Conservation (phyloP, 1,140 invertebrate genomes). For the Polyergus mexicanus region DNA sequence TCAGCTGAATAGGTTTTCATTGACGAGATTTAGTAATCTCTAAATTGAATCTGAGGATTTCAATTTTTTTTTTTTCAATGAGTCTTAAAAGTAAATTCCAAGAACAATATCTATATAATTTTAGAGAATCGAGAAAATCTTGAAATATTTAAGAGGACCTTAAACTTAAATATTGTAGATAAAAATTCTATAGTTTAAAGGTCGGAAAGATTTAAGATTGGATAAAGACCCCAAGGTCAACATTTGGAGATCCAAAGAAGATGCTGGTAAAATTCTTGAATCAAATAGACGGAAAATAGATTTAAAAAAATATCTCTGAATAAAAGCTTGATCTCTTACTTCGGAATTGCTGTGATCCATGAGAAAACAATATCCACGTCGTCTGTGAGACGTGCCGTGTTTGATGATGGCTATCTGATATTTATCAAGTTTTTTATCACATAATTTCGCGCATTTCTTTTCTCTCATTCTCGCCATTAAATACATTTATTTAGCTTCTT, state of each 20-base stretch:
- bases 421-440: constrained; percentile 45
- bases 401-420: background rate
- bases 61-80: background rate
- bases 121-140: constrained; percentile 21
- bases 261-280: constrained; percentile 3
- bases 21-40: constrained; percentile 32
- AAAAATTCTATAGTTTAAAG: constrained; percentile 18
- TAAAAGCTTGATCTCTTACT: constrained; percentile 9
- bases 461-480: background rate
- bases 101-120: constrained; percentile 42
- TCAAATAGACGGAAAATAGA: background rate
- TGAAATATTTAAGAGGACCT: background rate
- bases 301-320: constrained; percentile 43
- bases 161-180: constrained; percentile 10
- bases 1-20: background rate
- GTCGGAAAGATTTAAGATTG: constrained; percentile 2
- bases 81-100: background rate
- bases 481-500: constrained; percentile 24
- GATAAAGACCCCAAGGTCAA: background rate
- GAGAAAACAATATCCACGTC: constrained; percentile 25
- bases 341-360: constrained; percentile 35
- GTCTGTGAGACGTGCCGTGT: background rate
- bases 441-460: background rate
- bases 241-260: background rate
- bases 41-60: background rate